Conservation (phyloP, 2,113 vertebrate genomes). For the Vanacampus margaritifer region DNA sequence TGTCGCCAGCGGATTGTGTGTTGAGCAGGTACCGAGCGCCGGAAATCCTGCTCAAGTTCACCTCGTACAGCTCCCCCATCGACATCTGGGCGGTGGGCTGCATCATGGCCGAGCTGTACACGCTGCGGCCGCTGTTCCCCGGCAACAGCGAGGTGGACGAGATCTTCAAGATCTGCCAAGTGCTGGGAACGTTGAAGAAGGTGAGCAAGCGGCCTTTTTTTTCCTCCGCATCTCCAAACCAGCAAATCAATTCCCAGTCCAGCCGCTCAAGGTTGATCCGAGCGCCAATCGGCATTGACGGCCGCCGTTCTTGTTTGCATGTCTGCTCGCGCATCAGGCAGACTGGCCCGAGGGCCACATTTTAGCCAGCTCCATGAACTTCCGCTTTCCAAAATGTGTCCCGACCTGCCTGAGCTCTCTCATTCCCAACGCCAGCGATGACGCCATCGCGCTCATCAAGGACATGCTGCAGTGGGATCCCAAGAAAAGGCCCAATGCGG, state of each 20-base stretch:
- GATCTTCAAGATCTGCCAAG: conserved; percentile 96
- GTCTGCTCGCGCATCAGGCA: conserved; percentile 73
- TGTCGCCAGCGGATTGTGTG: no score
- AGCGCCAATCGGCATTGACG: no score
- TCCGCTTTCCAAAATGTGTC: conserved; percentile 88
- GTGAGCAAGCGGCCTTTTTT: no score
- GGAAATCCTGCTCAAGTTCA: conserved; percentile 86
- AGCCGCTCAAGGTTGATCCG: background rate
- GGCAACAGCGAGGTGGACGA: conserved; percentile 93
- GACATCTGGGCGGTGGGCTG: conserved; percentile 94
- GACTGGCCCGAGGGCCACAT: conserved; percentile 90
- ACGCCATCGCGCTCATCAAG: conserved; percentile 84
- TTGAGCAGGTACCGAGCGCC: conserved; percentile 86
- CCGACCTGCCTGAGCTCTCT: conserved; percentile 86
- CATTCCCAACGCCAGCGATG: conserved; percentile 88
- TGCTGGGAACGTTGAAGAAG: conserved; percentile 90
- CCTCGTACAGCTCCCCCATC: conserved; percentile 87
- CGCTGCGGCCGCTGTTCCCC: conserved; percentile 87
- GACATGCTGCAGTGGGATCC: conserved; percentile 90
- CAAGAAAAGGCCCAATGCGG: conserved; percentile 86
- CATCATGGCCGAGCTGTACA: conserved; percentile 94
- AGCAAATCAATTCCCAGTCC: no score
- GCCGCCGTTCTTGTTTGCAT: no score
- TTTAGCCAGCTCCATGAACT: conserved; percentile 85
- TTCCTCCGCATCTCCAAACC: no score